Conservation (phyloP, 1,140 invertebrate genomes). For the Anastrepha ludens region DNA sequence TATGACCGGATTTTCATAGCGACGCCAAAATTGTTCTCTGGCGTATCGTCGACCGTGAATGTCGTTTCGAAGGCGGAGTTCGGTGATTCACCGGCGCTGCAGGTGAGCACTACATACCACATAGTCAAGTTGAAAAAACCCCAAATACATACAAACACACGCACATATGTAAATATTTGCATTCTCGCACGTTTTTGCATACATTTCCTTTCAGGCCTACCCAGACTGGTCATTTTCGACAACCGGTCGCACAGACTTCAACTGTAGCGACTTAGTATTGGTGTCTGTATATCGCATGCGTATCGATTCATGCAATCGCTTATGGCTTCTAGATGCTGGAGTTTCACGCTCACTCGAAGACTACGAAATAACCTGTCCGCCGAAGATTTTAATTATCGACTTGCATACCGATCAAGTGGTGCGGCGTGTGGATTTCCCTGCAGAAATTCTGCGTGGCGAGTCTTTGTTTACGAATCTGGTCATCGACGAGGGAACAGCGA, state of each 20-base stretch:
- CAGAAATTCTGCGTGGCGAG: constrained; percentile 80
- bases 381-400: constrained; percentile 87
- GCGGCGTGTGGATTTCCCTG: constrained; percentile 77
- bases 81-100: constrained; percentile 81
- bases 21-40: constrained; percentile 81
- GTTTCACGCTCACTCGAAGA: constrained; percentile 84
- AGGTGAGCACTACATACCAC: constrained; percentile 70
- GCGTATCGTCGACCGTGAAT: constrained; percentile 83
- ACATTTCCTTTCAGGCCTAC: constrained; percentile 77
- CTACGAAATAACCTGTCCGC: constrained; percentile 83
- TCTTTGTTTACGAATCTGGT: constrained; percentile 85
- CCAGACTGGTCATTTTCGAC: constrained; percentile 87
- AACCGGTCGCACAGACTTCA: constrained; percentile 80
- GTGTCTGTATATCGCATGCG: constrained; percentile 86
- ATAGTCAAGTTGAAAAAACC: neutral
- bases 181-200: constrained; percentile 28
- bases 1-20: constrained; percentile 84
- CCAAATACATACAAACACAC: neutral
- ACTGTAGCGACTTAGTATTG: constrained; percentile 83
- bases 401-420: constrained; percentile 81
- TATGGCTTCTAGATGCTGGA: constrained; percentile 84
- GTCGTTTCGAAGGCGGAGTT: constrained; percentile 79
- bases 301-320: constrained; percentile 83
- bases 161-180: neutral
- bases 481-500: constrained; percentile 82